phyloP scores from a whole-genome alignment of 2,113 vertebrate species.

The Sitta europaea region DNA sequence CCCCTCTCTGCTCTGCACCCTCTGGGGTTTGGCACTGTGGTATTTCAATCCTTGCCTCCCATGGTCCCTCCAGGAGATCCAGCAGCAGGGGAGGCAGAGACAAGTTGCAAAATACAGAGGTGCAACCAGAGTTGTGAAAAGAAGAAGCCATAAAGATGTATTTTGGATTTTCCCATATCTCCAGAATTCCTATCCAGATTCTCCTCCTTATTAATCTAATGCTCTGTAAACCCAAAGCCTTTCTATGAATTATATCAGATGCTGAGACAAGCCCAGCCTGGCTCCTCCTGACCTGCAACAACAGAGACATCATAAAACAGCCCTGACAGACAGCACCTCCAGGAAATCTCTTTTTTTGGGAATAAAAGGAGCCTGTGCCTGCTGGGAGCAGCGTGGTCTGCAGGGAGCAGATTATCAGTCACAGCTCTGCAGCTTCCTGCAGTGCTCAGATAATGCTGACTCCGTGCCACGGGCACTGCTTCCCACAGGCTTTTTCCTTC shows the following conservation, averaged over 20 bases:
- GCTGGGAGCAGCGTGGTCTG: background rate
- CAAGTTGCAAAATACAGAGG: background rate
- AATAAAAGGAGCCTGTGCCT: background rate
- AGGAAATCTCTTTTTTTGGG: background rate
- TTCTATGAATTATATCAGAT: background rate
- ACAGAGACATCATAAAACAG: background rate
- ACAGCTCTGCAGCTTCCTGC: background rate
- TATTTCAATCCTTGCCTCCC: background rate
- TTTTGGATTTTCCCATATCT: background rate
- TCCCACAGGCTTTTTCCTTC: background rate
- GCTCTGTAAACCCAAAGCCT: fast-evolving
- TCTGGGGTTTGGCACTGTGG: background rate
- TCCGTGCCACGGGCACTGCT: background rate
- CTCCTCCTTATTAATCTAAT: background rate
- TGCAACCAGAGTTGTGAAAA: background rate
- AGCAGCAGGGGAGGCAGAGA: background rate
- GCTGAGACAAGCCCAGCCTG: background rate
- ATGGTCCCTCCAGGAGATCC: background rate
- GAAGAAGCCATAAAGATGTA: background rate
- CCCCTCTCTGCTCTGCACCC: background rate
- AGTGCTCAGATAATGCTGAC: background rate
- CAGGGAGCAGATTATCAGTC: background rate
- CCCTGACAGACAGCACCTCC: background rate
- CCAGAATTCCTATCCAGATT: background rate
- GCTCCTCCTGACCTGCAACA: background rate